Evolutionary conservation across 2,888 invertebrate species (phyloP).

Genomic region (Carpatolechia fugitivella): DNA sequence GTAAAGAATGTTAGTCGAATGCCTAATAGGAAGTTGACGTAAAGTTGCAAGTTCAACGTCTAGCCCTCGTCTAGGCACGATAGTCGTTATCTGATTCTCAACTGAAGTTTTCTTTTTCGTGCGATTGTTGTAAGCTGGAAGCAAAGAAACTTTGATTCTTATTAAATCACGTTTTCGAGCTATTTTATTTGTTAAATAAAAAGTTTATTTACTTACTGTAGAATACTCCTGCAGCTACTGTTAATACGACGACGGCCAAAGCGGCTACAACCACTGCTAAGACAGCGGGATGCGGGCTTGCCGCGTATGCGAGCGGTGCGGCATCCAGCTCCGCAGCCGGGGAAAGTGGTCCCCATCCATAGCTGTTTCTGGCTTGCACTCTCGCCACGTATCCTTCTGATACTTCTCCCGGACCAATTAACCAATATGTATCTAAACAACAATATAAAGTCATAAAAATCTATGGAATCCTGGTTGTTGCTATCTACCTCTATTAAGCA

Average conservation of each 20-base stretch:
- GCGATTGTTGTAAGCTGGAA: slow-evolving; percentile 80
- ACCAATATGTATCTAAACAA: slow-evolving; percentile 87
- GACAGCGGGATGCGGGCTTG: slow-evolving; percentile 76
- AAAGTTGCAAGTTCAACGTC: slow-evolving; percentile 93
- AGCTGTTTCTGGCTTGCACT: slow-evolving; percentile 87
- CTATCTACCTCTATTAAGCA: no score
- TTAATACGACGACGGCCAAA: slow-evolving; percentile 58
- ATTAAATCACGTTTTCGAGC: not conserved
- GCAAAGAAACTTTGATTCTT: not conserved
- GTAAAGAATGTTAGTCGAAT: slow-evolving; percentile 92
- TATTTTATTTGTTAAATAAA: not conserved
- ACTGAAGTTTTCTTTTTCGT: slow-evolving; percentile 84
- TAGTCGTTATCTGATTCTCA: slow-evolving; percentile 72
- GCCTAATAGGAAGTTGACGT: slow-evolving; percentile 90
- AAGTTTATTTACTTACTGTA: slow-evolving; percentile 42
- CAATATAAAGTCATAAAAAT: slow-evolving; percentile 72
- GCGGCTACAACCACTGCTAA: slow-evolving; percentile 82
- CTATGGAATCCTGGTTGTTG: no score
- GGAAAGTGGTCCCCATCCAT: slow-evolving; percentile 91
- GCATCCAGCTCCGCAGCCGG: slow-evolving; percentile 76
- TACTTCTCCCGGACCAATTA: slow-evolving; percentile 82
- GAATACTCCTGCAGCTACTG: slow-evolving; percentile 43
- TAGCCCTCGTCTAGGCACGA: slow-evolving; percentile 72
- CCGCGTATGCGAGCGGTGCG: slow-evolving; percentile 40
- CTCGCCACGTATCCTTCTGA: slow-evolving; percentile 85